Evolutionary conservation across 2,888 invertebrate genomes (phyloP).

Genomic region (Drosophila tanythrix): DNA sequence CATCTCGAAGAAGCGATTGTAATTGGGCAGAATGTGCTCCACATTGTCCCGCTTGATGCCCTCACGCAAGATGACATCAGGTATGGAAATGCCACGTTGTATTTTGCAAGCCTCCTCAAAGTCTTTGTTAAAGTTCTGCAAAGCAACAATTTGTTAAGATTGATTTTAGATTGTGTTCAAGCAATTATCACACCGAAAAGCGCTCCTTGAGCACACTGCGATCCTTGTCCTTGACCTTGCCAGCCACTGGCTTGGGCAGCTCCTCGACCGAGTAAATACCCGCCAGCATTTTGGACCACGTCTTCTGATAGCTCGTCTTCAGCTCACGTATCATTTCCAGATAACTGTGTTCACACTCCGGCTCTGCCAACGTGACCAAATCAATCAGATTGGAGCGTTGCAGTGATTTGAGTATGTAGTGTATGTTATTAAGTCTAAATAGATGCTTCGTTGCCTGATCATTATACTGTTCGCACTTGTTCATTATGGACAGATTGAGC

Average conservation of each 20-base stretch:
- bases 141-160: too few species aligned
- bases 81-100: constrained; percentile 96
- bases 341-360: constrained; percentile 94
- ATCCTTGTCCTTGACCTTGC: constrained; percentile 94
- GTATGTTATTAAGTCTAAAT: constrained; percentile 97
- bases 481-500: constrained; percentile 94
- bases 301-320: constrained; percentile 87
- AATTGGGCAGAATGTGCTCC: constrained; percentile 93
- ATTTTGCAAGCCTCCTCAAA: constrained; percentile 94
- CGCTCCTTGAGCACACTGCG: constrained; percentile 94
- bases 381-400: constrained; percentile 94
- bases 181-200: constrained; percentile 89
- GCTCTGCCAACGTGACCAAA: constrained; percentile 92
- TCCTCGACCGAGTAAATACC: constrained; percentile 90
- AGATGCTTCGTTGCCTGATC: constrained; percentile 94
- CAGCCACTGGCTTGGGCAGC: constrained; percentile 88
- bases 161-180: not conserved
- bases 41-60: constrained; percentile 95
- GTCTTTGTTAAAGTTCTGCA: constrained; percentile 96
- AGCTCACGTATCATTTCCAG: constrained; percentile 94
- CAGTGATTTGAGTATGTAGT: constrained; percentile 96
- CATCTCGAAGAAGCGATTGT: constrained; percentile 91
- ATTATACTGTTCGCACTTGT: constrained; percentile 95
- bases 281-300: constrained; percentile 93
- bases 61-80: constrained; percentile 95